Evolutionary conservation across 2,797 vertebrate genomes (phyloP).

Genomic region (Thaleichthys pacificus): DNA sequence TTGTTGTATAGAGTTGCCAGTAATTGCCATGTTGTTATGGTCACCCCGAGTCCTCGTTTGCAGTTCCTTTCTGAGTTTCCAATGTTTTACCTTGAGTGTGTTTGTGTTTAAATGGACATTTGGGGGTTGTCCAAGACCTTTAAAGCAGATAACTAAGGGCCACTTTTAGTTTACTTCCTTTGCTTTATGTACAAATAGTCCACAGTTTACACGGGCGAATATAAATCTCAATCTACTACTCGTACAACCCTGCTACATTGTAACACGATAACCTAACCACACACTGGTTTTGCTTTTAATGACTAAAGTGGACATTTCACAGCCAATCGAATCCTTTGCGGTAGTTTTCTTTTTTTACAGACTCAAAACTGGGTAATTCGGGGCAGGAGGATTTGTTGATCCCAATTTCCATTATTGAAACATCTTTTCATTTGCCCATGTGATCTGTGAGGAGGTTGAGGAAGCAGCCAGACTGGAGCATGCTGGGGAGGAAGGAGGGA

Average conservation of each 20-base stretch:
- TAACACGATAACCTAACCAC: slow-evolving; percentile 49
- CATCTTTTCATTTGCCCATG: slow-evolving; percentile 45
- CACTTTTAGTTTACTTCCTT: too few relatives aligned
- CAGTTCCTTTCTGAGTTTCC: slow-evolving; percentile 18
- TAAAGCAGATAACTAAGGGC: neutral
- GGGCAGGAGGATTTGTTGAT: slow-evolving; percentile 31
- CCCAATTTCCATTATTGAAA: slow-evolving; percentile 47
- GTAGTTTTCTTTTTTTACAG: slow-evolving; percentile 33
- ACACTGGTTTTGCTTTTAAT: slow-evolving; percentile 60
- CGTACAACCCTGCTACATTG: slow-evolving; percentile 24
- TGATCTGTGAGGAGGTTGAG: slow-evolving; percentile 33
- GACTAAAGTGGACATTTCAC: slow-evolving; percentile 57
- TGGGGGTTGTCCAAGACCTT: neutral
- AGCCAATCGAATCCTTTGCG: slow-evolving; percentile 44
- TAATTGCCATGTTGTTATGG: slow-evolving; percentile 60
- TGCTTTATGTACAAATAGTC: too few relatives aligned
- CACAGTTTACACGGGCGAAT: too few relatives aligned
- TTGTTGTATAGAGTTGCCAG: slow-evolving; percentile 62
- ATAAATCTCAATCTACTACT: slow-evolving; percentile 28
- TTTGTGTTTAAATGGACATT: neutral
- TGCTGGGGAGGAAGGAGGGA: neutral
- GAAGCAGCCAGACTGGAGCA: slow-evolving; percentile 37
- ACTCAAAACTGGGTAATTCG: slow-evolving; percentile 44
- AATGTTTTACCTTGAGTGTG: neutral
- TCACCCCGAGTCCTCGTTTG: slow-evolving; percentile 36